phyloP scores from a whole-genome alignment of 2,888 invertebrate genomes.

The Acanthoscelides obtectus region DNA sequence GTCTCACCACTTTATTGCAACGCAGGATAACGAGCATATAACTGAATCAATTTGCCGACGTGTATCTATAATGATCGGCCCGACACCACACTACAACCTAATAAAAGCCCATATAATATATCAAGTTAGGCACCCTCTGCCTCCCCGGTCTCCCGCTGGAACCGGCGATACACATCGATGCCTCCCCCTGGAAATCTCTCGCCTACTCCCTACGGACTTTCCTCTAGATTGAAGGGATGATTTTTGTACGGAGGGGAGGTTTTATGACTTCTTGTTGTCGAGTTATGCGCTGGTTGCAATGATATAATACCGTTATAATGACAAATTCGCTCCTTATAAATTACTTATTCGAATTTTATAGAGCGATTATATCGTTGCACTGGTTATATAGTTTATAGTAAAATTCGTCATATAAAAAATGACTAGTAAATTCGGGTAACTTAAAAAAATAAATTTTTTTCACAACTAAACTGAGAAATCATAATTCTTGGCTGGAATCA shows the following conservation, averaged over 20 bases:
- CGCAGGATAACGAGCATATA: slow-evolving; percentile 23
- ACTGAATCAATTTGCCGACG: slow-evolving; percentile 45
- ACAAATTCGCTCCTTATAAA: slow-evolving; percentile 29
- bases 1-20: not conserved
- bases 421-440: too few species aligned
- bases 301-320: slow-evolving; percentile 32
- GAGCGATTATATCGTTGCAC: not conserved
- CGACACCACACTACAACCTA: slow-evolving; percentile 45
- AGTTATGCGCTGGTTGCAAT: slow-evolving; percentile 32
- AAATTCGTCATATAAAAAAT: too few species aligned
- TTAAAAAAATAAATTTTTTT: too few species aligned
- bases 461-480: too few species aligned
- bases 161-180: not conserved
- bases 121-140: slow-evolving; percentile 37
- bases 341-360: not conserved
- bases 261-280: slow-evolving; percentile 38
- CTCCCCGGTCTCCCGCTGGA: slow-evolving; percentile 7
- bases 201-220: not conserved
- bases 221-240: slow-evolving; percentile 19
- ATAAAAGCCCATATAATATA: slow-evolving; percentile 49
- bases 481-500: too few species aligned
- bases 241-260: slow-evolving; percentile 26
- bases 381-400: too few species aligned
- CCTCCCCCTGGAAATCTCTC: not conserved
- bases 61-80: slow-evolving; percentile 40